Percentiles rank a stretch among this genome's conserved stretches.
Conservation (phyloP, 64 coral and sea anemone species). For the Actinia tenebrosa region DNA sequence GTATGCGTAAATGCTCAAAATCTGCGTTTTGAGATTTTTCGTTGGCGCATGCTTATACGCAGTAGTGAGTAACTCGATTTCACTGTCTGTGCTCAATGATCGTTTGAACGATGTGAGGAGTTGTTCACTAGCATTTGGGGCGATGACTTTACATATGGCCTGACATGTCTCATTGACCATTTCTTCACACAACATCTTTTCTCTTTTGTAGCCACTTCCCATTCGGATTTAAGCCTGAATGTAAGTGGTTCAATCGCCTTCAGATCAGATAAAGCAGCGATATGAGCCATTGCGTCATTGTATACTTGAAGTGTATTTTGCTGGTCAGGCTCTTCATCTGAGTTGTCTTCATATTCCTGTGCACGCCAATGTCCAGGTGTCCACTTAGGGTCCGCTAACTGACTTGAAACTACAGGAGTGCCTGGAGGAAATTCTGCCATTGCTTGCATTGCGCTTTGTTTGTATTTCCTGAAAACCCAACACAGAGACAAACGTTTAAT, state of each 20-base stretch:
- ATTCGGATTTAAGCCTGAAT: background rate
- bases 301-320: background rate
- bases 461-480: constrained; percentile 5
- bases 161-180: constrained; percentile 34
- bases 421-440: constrained; percentile 1
- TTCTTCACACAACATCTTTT: constrained; percentile 40
- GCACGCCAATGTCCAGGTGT: constrained; percentile 7
- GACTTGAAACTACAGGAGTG: background rate
- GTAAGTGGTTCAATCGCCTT: background rate
- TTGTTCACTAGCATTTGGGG: constrained; percentile 44
- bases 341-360: constrained; percentile 10
- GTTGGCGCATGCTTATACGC: constrained; percentile 32
- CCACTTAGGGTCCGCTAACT: background rate
- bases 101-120: constrained; percentile 10
- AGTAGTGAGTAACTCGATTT: background rate
- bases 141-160: constrained; percentile 50
- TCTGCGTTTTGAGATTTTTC: constrained; percentile 31
- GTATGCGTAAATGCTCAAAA: constrained; percentile 23
- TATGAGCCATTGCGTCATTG: background rate
- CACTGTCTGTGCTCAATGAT: background rate
- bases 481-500: background rate
- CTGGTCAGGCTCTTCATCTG: constrained; percentile 12
- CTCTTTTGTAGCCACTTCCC: constrained; percentile 41
- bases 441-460: constrained; percentile 2
- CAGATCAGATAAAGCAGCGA: background rate